Percentiles rank a stretch among this genome's conserved stretches.
These are phyloP conservation scores for Heliconius congener DNA, from an alignment of 1,140 invertebrate genomes.

Conservation along the genomic window DNA sequence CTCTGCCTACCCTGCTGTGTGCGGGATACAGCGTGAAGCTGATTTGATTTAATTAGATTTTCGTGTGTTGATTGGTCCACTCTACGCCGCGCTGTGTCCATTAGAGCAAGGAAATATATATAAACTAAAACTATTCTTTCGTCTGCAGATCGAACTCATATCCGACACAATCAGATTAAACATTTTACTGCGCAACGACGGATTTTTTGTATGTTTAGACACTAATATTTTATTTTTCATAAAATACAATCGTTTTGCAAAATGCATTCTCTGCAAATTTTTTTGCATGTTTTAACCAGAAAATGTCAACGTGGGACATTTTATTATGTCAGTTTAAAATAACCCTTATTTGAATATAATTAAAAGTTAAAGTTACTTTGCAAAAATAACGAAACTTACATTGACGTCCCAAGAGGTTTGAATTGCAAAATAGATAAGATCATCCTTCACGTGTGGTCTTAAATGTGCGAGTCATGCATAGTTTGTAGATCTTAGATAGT, in stretches of 20 bases:
- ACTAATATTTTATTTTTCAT: too few species aligned
- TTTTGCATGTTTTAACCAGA: conserved; percentile 48
- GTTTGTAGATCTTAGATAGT: conserved; percentile 10
- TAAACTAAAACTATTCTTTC: too few species aligned
- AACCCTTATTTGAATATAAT: background rate
- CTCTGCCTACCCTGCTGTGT: too few species aligned
- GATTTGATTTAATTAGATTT: too few species aligned
- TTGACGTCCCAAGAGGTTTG: conserved; percentile 51
- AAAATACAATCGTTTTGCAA: background rate
- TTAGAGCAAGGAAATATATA: too few species aligned
- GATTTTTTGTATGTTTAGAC: too few species aligned
- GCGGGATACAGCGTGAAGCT: too few species aligned
- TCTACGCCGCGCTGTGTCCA: too few species aligned
- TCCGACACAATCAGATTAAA: too few species aligned
- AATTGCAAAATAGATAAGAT: conserved; percentile 49
- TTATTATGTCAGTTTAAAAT: background rate
- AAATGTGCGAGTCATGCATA: conserved; percentile 28
- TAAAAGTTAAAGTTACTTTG: background rate
- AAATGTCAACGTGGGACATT: conserved; percentile 58
- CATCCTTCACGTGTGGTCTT: conserved; percentile 53
- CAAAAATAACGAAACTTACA: conserved; percentile 6
- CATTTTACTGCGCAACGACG: background rate
- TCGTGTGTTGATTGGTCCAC: too few species aligned
- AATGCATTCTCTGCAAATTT: conserved; percentile 30
- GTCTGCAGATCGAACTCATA: too few species aligned